Percentiles rank a stretch among this genome's conserved stretches.
phyloP scores from a whole-genome alignment of 2,113 vertebrate genomes.

The Cinclus mexicanus region DNA sequence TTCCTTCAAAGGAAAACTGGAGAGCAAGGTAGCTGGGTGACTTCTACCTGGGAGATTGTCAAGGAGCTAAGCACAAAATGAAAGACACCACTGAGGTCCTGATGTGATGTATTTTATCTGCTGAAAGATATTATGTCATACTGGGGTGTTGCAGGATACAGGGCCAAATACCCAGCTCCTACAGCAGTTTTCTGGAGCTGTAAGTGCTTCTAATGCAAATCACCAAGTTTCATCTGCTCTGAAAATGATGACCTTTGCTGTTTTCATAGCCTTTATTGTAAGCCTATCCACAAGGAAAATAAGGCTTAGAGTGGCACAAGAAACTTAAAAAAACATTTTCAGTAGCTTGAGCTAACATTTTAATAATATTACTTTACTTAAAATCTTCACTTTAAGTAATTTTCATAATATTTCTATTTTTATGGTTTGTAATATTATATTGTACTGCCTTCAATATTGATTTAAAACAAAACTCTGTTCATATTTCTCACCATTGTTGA shows the following conservation, averaged over 20 bases:
- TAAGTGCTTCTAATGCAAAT: background rate
- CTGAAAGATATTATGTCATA: background rate
- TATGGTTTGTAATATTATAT: background rate
- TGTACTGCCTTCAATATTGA: background rate
- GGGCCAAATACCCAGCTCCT: background rate
- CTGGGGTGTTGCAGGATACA: background rate
- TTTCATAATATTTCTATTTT: background rate
- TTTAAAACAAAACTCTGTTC: background rate
- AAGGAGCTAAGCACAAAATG: background rate
- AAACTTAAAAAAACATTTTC: background rate
- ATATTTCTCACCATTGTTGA: slow-evolving; percentile 11
- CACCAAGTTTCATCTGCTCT: background rate
- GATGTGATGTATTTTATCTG: background rate
- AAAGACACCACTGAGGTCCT: background rate
- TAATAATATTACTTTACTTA: background rate
- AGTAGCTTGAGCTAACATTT: background rate
- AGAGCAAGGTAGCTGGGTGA: background rate
- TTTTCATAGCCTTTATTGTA: background rate
- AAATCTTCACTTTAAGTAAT: background rate
- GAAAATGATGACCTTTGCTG: background rate
- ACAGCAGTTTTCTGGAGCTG: background rate
- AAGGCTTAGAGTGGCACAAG: background rate
- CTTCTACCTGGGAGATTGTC: background rate
- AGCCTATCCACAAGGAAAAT: background rate
- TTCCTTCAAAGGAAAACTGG: background rate